Evolutionary conservation across 2,113 vertebrate species (phyloP), one percentile per base, ranked within the genome.

Genomic region (Merops nubicus): DNA sequence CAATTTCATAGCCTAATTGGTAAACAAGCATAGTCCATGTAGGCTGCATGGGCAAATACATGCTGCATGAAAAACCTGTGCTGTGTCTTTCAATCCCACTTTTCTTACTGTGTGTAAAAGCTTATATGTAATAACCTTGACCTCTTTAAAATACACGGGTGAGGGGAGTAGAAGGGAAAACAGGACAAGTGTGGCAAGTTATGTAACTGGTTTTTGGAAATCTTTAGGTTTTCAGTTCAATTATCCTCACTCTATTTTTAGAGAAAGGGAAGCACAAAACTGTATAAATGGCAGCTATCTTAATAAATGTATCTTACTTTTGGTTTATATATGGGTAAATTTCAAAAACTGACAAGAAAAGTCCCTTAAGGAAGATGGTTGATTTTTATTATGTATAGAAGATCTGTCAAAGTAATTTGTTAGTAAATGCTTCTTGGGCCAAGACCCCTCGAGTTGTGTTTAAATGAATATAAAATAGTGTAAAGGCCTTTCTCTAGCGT

Each of bases 91-190:
- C 62, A 22, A 64, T 84, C 36, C 40, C 29, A 28, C 12, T 51
- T 81, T 90, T 84, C 47, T 56, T 88, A 40, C 8, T 88, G 36
- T 68, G 13, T 80, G 28, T 51, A 59, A 69, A n/a, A 88, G 18
- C 43, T 64, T 82, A 5, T 17, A 54, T 86, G 91, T 84, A 72
- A 87, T 93, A 92, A 95, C 94, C 87, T 96, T 96, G 92, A 51
- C 95, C 94, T 92, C 83, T 86, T 94, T 95, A 88, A 77, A 88
- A 69, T 54, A 28, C 12, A 77, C 6, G n/a, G 4, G 25, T 23
- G 57, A 5, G 11, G 25, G 29, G 9, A 79, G 42, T 47, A 51
- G 43, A 91, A 34, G 38, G 64, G 73, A 60, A 94, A 91, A 92
- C 80, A 75, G 75, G 85, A 40, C 56, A 91, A 93, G 26, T 84